Conservation (phyloP, 2,113 vertebrate species). For the Atlantisia rogersi region DNA sequence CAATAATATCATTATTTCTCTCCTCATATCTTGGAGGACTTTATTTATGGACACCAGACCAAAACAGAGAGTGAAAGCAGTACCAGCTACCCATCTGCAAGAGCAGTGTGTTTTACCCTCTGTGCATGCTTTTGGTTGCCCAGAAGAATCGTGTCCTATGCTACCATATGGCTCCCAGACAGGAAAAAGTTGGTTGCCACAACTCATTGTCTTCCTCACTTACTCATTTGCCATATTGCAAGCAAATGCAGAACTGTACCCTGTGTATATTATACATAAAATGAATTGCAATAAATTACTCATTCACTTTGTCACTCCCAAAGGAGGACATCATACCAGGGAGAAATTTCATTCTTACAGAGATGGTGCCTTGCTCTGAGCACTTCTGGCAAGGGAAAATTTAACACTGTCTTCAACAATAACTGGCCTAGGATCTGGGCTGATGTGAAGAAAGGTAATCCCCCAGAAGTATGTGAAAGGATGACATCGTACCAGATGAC, state of each 20-base stretch:
- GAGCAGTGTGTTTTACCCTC: neutral
- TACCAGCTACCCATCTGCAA: neutral
- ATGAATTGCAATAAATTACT: neutral
- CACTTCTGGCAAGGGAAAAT: neutral
- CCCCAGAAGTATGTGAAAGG: neutral
- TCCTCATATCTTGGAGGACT: neutral
- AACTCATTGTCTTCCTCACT: neutral
- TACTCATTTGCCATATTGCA: neutral
- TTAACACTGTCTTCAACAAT: neutral
- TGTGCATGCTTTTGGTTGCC: neutral
- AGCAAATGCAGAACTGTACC: constrained; percentile 14
- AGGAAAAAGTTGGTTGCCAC: neutral
- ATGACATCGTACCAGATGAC: neutral
- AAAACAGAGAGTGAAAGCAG: neutral
- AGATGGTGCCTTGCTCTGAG: neutral
- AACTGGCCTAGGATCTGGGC: neutral
- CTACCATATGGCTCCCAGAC: constrained; percentile 22
- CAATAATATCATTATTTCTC: neutral
- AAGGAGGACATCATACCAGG: neutral
- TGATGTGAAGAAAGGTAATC: neutral
- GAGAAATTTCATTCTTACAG: neutral
- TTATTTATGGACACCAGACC: neutral
- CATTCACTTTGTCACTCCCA: neutral
- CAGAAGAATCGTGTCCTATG: neutral
- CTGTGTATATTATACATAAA: neutral